phyloP scores from a whole-genome alignment of 2,888 invertebrate genomes.

The Nomada fabriciana region DNA sequence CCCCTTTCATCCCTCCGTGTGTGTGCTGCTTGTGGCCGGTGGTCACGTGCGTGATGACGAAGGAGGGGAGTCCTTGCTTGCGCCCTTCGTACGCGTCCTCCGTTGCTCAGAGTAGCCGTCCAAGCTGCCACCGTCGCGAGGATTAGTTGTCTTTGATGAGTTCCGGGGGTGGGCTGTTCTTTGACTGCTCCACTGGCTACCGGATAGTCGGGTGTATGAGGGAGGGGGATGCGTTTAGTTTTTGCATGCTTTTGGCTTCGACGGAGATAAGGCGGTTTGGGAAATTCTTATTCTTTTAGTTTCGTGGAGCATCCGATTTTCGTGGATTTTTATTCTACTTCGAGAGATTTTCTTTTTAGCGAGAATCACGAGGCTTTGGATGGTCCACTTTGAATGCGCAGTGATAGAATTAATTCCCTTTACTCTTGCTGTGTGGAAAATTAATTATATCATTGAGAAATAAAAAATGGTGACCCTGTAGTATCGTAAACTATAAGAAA shows the following conservation, averaged over 20 bases:
- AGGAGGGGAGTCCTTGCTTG: slow-evolving; percentile 74
- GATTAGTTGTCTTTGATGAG: slow-evolving; percentile 41
- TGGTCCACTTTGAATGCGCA: too few species aligned
- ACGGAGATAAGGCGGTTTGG: background rate
- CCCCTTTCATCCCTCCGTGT: slow-evolving; percentile 21
- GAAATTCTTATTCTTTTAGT: slow-evolving; percentile 15
- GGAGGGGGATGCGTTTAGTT: background rate
- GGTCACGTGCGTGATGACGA: slow-evolving; percentile 76
- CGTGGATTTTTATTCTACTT: background rate
- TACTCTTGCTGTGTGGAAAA: too few species aligned
- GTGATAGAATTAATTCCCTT: too few species aligned
- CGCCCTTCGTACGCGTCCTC: slow-evolving; percentile 58
- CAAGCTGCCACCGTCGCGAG: slow-evolving; percentile 23
- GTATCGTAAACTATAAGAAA: too few species aligned
- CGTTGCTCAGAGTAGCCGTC: background rate
- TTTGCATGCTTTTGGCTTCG: background rate
- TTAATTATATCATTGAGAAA: too few species aligned
- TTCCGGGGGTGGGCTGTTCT: slow-evolving; percentile 28
- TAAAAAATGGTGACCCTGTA: too few species aligned
- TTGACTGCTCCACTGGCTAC: background rate
- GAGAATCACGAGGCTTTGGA: too few species aligned
- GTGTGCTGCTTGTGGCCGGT: slow-evolving; percentile 69
- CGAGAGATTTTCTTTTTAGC: background rate
- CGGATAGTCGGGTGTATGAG: background rate
- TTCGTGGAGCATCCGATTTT: background rate